Evolutionary conservation across 2,888 invertebrate species (phyloP), one percentile per base, ranked within the genome.

Genomic region (Dicycla oo): DNA sequence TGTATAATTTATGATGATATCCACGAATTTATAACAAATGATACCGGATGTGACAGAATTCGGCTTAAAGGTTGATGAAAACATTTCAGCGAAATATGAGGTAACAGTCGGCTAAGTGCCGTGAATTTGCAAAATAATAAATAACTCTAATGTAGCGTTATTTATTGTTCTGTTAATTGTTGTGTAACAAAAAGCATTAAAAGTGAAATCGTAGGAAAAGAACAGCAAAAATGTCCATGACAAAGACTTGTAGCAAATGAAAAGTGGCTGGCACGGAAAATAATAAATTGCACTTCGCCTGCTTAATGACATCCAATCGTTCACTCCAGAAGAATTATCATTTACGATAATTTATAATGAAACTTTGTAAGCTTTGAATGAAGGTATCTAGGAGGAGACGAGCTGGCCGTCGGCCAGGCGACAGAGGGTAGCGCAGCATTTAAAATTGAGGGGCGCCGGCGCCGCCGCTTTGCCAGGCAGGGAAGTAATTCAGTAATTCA

Each of bases 361-460:
- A 78, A 82, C 64, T 77, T 75, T 74, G 73, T 69, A 75, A 83
- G 80, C 71, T 78, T 76, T 88, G 84, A 88, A 88, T 87, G 86
- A 83, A 85, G 79, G 72, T 73, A 82, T 78, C 73, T 64, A 78
- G 86, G 77, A 84, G 80, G 40, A 73, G 71, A 88, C 85, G 83
- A 87, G 82, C 88, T 91, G 91, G 91, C 91, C 65, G 51, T 56
- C 45, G 54, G 89, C 91, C 90, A 91, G 89, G 61, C 49, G 75
- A 74, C 78, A 54, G 78, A 82, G 88, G 87, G 86, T 81, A 70
- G 77, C 72, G 75, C 80, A 65, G 49, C 18, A 38, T 79, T 76
- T 76, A 56, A 75, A 78, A 81, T 73, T 63, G 79, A 81, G 86
- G 88, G 85, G 86, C 89, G 89, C 90, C 87, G 90, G 90, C 90